Conservation (phyloP, 2,113 vertebrate species). For the Protomyctophum bolini region DNA sequence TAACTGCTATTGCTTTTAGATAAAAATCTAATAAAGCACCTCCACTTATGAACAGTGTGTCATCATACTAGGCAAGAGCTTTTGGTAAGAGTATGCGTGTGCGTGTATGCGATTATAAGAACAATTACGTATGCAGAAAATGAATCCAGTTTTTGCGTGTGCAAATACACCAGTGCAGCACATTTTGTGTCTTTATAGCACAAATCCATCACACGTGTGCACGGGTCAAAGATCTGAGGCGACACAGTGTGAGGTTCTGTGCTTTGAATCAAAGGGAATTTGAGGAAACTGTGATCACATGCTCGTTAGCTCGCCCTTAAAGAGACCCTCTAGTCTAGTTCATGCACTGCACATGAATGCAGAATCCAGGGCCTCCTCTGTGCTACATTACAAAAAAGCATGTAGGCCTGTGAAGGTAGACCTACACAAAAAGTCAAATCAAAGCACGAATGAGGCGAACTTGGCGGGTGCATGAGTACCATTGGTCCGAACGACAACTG, state of each 20-base stretch:
- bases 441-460: background rate
- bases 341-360: slow-evolving; percentile 9
- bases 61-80: background rate
- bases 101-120: background rate
- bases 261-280: slow-evolving; percentile 25
- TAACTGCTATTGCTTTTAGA: no score
- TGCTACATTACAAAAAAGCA: slow-evolving; percentile 13
- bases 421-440: slow-evolving; percentile 16
- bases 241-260: background rate
- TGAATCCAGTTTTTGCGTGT: slow-evolving; percentile 3
- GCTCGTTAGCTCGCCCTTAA: slow-evolving; percentile 18
- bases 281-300: slow-evolving; percentile 22
- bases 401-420: no score
- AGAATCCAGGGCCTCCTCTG: background rate
- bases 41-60: background rate
- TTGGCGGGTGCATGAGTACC: no score
- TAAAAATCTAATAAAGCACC: no score
- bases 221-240: background rate
- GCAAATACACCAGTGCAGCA: slow-evolving; percentile 8
- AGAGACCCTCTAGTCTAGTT: no score
- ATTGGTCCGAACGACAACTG: no score
- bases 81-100: background rate
- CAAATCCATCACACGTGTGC: background rate
- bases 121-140: background rate
- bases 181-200: background rate